Evolutionary conservation across 2,113 vertebrate genomes (phyloP).

Genomic region (Parus major): DNA sequence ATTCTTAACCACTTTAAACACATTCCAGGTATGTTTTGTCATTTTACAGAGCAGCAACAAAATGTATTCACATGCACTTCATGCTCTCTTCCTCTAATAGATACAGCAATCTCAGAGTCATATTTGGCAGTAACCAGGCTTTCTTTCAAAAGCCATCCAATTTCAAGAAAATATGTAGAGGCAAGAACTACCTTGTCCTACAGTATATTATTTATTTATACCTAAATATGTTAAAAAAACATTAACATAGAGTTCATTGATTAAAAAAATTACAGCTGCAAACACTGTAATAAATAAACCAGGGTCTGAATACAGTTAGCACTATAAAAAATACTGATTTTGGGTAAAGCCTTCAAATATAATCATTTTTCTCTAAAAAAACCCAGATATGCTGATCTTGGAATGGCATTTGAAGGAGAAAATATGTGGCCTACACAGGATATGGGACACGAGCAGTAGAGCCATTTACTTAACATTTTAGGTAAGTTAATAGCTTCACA

Average conservation of each 20-base stretch:
- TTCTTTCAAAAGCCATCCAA: background rate
- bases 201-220: background rate
- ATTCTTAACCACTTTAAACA: conserved; percentile 7
- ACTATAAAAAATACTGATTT: background rate
- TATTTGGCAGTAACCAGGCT: background rate
- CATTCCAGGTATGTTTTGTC: background rate
- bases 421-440: background rate
- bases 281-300: background rate
- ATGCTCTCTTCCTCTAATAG: background rate
- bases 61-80: background rate
- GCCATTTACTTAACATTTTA: background rate
- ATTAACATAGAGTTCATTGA: background rate
- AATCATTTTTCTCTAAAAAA: background rate
- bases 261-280: background rate
- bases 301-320: background rate
- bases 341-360: background rate
- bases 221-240: background rate
- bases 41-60: background rate
- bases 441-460: background rate
- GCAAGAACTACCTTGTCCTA: background rate
- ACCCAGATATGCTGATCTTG: background rate
- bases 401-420: background rate
- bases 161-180: background rate
- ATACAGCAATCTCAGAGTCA: background rate
- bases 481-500: background rate